Evolutionary conservation across 2,113 vertebrate genomes (phyloP), one percentile per base, ranked within the genome.

Genomic region (Clinocottus analis): DNA sequence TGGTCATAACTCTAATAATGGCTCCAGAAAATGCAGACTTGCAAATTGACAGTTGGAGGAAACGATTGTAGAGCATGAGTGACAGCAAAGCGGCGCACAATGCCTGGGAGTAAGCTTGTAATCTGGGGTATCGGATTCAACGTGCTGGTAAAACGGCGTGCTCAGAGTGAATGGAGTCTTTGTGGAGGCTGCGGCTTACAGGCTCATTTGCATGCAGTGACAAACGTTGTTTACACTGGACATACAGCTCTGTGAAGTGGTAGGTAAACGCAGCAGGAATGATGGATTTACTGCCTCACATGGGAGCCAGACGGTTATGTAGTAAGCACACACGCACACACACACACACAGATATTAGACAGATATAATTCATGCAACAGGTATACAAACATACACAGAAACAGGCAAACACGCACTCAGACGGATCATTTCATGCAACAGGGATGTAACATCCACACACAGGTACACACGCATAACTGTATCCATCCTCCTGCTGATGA

Each of bases 201-300:
- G 86, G 68, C 86, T 93, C 85, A 93, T 94, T 93, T 93, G 90
- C 91, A 93, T 93, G 87, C 62, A 77, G 88, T 94, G 93, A 94
- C 92, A 89, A 92, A 93, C 90, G 92, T 83, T 94, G 93, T 93
- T 94, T 94, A 94, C 90, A 84, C 86, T 92, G 90, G 81, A 85
- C 85, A 84, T 93, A 86, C 90, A 83, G 87, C 87, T 83, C 85
- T 92, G 85, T 90, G 90, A 94, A 90, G 90, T 90, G 93, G 88
- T 92, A 84, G 79, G 88, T 93, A 91, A 90, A 90, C 87, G 75
- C 77, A 75, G 82, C 59, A 63, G 75, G 85, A 90, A 91, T 94
- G 93, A 93, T 93, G 88, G 87, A 93, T 94, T 90, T 87, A 86
- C 85, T 78, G 77, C 85, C 83, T 90, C 83, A 83, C 85, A 87